Evolutionary conservation across 1,140 invertebrate species (phyloP), one percentile per base, ranked within the genome.

Genomic region (Sinella curviseta): DNA sequence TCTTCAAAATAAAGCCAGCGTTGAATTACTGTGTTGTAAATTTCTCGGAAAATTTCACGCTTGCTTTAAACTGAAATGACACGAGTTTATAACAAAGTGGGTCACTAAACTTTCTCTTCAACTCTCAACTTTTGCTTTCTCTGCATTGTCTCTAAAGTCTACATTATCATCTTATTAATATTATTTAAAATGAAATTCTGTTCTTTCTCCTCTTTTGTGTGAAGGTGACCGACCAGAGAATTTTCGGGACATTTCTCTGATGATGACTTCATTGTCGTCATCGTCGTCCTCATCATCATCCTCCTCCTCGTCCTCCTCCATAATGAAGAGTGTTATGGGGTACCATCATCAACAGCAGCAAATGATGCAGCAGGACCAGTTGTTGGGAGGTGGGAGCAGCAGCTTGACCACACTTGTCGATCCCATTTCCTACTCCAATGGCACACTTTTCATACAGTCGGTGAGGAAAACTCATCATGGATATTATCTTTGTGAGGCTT

Each of bases 401-500:
- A 12, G 8, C 8, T 30, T 26, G 3, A 17, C 34, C 39, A 24
- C 36, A 24, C 24, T 48, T 30, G 76, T 76, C 31, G 76, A 81
- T 60, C 67, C 77, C 28, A 16, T 82, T 34, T 79, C 81, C 14
- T 85, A 86, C 70, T 83, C 85, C 24, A 90, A 90, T 84, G 90
- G 90, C 0, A 88, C 88, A 0, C 84, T 91, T 33, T 83, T 86
- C 28, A 88, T 91, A 35, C 84, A 85, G 17, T 82, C 86, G 12
- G 86, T 88, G 0, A 84, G 82, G 70, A 83, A 88, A 84, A 80
- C 81, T 65, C 74, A 91, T 84, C 86, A 89, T 78, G 89, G 90
- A 0, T 86, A 87, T 77, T 91, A 90, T 84, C 83, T 90, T 30
- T 91, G 90, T 84, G 88, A 90, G 80, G 88, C 90, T 0, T 86